phyloP scores from a whole-genome alignment of 1,140 invertebrate genomes.

The Platorchestia sp. region DNA sequence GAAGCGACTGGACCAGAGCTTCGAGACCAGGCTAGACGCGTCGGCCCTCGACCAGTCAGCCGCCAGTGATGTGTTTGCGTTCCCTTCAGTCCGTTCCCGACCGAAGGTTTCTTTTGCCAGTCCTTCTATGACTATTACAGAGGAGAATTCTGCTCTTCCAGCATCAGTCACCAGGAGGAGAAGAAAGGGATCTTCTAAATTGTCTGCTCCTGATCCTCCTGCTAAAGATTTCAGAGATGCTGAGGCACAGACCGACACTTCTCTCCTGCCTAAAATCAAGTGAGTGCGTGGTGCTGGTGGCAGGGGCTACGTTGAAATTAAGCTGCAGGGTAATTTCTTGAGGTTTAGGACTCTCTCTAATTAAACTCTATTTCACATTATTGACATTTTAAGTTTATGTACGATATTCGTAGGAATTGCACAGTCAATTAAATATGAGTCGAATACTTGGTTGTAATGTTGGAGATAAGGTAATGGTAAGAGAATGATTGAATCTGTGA shows the following conservation, averaged over 20 bases:
- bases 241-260: conserved; percentile 60
- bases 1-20: conserved; percentile 36
- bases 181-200: background rate
- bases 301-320: background rate
- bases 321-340: background rate
- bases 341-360: background rate
- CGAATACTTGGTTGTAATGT: no score
- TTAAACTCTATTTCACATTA: no score
- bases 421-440: no score
- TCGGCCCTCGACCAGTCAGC: background rate
- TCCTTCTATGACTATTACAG: background rate
- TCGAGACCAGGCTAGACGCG: background rate
- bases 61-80: background rate
- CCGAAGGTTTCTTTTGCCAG: conserved; percentile 41
- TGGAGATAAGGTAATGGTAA: no score
- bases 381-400: no score
- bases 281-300: conserved; percentile 16
- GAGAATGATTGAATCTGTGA: no score
- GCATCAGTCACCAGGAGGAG: conserved; percentile 14
- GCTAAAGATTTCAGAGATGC: conserved; percentile 16
- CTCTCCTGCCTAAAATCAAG: conserved; percentile 54
- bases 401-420: no score
- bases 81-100: background rate
- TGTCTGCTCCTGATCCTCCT: background rate
- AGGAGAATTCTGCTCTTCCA: background rate